Conservation (phyloP, 1,140 invertebrate species). For the Ruditapes philippinarum region DNA sequence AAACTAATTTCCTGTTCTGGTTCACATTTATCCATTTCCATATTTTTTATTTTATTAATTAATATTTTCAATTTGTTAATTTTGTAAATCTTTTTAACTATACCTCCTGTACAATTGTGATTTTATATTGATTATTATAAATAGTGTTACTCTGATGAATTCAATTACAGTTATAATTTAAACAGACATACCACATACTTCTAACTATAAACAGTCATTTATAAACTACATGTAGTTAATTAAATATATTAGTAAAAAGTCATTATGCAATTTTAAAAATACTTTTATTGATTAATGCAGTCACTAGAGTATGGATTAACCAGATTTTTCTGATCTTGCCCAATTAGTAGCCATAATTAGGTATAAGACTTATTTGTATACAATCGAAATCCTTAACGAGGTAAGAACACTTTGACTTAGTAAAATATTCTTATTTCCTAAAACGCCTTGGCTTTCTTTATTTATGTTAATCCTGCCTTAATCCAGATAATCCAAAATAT, state of each 20-base stretch:
- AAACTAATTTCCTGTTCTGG: conserved; percentile 16
- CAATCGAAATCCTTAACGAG: background rate
- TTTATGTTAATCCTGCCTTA: background rate
- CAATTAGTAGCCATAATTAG: background rate
- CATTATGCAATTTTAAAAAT: too few species aligned
- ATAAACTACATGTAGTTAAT: background rate
- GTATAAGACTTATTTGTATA: background rate
- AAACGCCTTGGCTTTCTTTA: background rate
- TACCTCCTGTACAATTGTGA: too few species aligned
- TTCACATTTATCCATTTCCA: background rate
- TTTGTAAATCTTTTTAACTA: too few species aligned
- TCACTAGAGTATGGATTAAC: too few species aligned
- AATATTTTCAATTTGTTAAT: background rate
- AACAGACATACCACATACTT: too few species aligned
- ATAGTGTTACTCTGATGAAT: too few species aligned
- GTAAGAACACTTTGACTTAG: background rate
- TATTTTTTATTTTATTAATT: background rate
- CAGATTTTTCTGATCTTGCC: too few species aligned
- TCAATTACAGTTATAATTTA: too few species aligned
- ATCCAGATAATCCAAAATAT: background rate
- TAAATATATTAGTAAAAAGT: background rate
- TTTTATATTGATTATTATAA: too few species aligned
- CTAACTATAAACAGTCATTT: too few species aligned
- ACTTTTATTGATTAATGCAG: too few species aligned
- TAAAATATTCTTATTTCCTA: background rate